Conservation (phyloP, 2,888 invertebrate genomes). For the Buathra laborator region DNA sequence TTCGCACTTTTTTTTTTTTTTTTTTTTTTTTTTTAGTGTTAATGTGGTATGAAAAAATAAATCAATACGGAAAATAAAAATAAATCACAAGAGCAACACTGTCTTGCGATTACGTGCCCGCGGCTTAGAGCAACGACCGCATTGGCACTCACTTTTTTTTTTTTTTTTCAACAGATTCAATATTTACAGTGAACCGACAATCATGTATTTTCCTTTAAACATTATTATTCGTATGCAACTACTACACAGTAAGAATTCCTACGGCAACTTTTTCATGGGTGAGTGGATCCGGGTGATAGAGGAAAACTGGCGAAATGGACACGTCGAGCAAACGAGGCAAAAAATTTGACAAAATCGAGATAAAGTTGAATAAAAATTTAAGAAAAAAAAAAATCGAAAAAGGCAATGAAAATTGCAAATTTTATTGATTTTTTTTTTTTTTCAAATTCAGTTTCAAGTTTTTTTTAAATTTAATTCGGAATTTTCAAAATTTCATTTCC, state of each 20-base stretch:
- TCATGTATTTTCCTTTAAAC: slow-evolving; percentile 75
- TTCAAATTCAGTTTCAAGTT: too few species aligned
- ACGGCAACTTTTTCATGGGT: slow-evolving; percentile 41
- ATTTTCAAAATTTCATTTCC: too few species aligned
- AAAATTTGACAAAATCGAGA: too few species aligned
- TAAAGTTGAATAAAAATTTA: too few species aligned
- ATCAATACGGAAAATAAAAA: slow-evolving; percentile 45
- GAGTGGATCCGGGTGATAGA: slow-evolving; percentile 51
- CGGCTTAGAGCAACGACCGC: slow-evolving; percentile 58
- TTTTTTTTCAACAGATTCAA: slow-evolving; percentile 20
- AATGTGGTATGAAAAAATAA: slow-evolving; percentile 19
- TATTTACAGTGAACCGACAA: slow-evolving; percentile 79
- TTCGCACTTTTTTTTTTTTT: slow-evolving; percentile 29
- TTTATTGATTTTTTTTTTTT: too few species aligned
- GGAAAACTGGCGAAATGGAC: too few species aligned
- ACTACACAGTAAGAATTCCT: slow-evolving; percentile 45
- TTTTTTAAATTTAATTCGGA: too few species aligned
- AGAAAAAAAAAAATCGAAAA: too few species aligned
- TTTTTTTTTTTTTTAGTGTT: slow-evolving; percentile 20
- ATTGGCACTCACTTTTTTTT: slow-evolving; percentile 60
- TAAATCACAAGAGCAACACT: slow-evolving; percentile 56
- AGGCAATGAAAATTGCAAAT: too few species aligned
- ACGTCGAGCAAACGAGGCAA: too few species aligned
- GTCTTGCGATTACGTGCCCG: slow-evolving; percentile 58
- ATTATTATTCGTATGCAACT: slow-evolving; percentile 21